phyloP scores from a whole-genome alignment of 2,797 vertebrate genomes.

The Microchirus variegatus region DNA sequence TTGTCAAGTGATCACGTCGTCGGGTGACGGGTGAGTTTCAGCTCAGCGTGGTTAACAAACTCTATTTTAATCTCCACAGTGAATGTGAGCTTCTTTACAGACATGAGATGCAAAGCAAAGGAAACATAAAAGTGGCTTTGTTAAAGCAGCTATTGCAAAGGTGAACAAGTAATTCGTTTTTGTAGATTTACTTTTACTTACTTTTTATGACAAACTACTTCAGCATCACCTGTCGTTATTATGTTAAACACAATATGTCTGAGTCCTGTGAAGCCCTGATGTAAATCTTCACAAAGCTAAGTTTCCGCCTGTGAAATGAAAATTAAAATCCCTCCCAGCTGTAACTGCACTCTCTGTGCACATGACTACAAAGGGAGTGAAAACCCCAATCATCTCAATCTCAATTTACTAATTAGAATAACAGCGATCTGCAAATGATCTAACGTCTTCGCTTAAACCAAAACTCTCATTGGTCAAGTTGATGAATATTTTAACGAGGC shows the following conservation, averaged over 20 bases:
- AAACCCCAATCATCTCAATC: conserved; percentile 69
- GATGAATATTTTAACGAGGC: conserved; percentile 84
- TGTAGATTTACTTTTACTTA: no score
- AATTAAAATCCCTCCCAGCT: background rate
- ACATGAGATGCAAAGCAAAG: no score
- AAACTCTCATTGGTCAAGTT: conserved; percentile 81
- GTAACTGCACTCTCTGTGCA: conserved; percentile 32
- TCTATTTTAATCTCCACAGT: no score
- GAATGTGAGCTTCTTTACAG: no score
- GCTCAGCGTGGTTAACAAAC: no score
- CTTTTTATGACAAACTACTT: no score
- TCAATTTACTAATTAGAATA: conserved; percentile 80
- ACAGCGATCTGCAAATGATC: conserved; percentile 61
- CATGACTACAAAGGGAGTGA: conserved; percentile 38
- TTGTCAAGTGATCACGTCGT: no score
- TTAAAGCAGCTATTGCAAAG: no score
- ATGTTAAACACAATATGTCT: background rate
- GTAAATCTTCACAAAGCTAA: conserved; percentile 29
- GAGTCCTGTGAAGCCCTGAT: conserved; percentile 7
- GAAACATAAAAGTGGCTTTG: no score
- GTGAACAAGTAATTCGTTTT: no score
- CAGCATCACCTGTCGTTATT: background rate
- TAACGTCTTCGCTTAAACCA: conserved; percentile 71
- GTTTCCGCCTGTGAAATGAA: background rate
- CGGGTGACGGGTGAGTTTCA: no score